A percentile compares a stretch with the other conserved stretches of the same genome.
phyloP scores from a whole-genome alignment of 1,140 invertebrate species.

The Varroa destructor region DNA sequence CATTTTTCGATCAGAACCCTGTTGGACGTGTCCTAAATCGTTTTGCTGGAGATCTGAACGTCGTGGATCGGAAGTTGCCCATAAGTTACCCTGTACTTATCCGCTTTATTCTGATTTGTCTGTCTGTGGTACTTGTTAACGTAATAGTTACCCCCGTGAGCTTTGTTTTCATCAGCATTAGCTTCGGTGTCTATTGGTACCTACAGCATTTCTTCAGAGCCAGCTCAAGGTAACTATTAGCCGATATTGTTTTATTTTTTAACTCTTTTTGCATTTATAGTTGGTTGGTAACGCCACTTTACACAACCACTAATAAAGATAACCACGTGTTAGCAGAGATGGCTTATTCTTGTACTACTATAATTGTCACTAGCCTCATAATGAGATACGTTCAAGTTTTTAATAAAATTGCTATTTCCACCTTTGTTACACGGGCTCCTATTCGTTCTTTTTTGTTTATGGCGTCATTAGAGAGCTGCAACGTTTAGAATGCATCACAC shows the following conservation, averaged over 20 bases:
- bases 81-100: constrained; percentile 56
- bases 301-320: no score
- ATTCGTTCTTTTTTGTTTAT: constrained; percentile 8
- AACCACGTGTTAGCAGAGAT: no score
- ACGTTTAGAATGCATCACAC: constrained; percentile 49
- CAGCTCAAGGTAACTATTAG: constrained; percentile 49
- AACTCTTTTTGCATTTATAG: neutral
- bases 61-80: constrained; percentile 70
- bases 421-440: neutral
- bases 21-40: constrained; percentile 47
- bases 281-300: no score
- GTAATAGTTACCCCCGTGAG: constrained; percentile 53
- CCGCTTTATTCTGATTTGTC: constrained; percentile 56
- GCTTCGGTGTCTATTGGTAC: constrained; percentile 48
- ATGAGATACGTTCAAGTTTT: no score
- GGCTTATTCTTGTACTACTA: no score
- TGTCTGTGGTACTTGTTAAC: constrained; percentile 58
- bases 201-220: constrained; percentile 57
- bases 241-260: constrained; percentile 29
- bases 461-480: constrained; percentile 51
- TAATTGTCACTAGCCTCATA: no score
- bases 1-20: constrained; percentile 52
- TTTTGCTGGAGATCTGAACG: constrained; percentile 60
- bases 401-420: no score
- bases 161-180: constrained; percentile 41